Base-by-base conservation (phyloP, 2,888 invertebrate genomes). In the Linnaemya tessellans region DNA sequence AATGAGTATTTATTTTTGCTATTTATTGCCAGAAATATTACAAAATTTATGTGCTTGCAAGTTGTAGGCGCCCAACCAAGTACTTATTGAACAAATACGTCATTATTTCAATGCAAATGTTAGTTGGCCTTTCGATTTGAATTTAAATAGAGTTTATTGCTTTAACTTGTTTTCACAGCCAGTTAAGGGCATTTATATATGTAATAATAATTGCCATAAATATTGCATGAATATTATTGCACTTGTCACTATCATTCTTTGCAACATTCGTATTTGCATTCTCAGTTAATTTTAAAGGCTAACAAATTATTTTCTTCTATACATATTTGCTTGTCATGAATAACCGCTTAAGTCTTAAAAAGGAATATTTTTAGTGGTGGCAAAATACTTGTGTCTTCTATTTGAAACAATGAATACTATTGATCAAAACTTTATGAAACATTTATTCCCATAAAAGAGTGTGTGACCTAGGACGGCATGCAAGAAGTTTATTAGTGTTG, bases 151-250 rank as follows among this genome's bases (percentile, higher is more conserved):
- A 41, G 11, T 8, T 65, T 68, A 15, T 46, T 64, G 35, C 60
- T 49, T 65, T 75, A 71, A 80, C 71, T 80, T 75, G 70, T 80
- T 84, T 60, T 77, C 43, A 54, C 46, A 68, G 41, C 56, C 77
- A 78, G 73, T 80, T 77, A 81, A 84, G 78, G 84, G 84, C 77
- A 77, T 84, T 81, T 81, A 62, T 73, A 78, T 81, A 73, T 84
- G 84, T 60, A 35, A 68, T 43, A 58, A 71, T 67, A 68, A 51
- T 71, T 79, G 54, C 62, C 62, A 79, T 74, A 73, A 74, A 73
- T 74, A 67, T 68, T 70, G 56, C 38, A 82, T 64, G 38, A 71
- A 80, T 46, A 49, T 56, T 41, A 7, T 43, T 79, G 79, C 74
- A 84, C 74, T 84, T 79, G 79, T 64, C 79, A 79, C 62, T 79